Base-by-base conservation (phyloP, 2,113 vertebrate species). In the Hippoglossus stenolepis region DNA sequence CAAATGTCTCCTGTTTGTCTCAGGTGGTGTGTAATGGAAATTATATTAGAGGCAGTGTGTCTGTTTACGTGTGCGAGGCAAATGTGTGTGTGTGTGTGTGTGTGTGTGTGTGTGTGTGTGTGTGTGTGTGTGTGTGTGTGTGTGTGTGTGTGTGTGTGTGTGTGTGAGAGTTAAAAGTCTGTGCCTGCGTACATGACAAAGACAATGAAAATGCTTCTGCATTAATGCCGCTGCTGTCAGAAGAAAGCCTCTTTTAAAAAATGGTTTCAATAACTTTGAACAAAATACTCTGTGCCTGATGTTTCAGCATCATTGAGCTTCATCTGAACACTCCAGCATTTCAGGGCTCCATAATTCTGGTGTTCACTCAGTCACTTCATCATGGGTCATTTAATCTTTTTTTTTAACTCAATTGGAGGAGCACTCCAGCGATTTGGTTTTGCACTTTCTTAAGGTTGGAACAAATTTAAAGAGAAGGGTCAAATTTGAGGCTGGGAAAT, bases 1-100 rank as follows among this genome's bases (percentile, higher is more conserved):
- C 74, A 83, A 90, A 86, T 85, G 83, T 78, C 54, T 79, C 63
- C 56, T 84, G 73, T 87, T 88, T 77, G 85, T 90, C 81, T 85
- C 85, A 83, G 85, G 81, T 80, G 84, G 64, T 61, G 60, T 70
- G 75, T 79, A 81, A 90, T 85, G 68, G 61, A 59, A 82, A 28
- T 85, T 84, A 84, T 78, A 79, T 86, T 73, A 51, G 60, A 71
- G 60, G 10, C 68, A 57, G 60, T 77, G 65, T 70, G 54, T 35
- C 68, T 80, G 65, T 81, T 65, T 67, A 43, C 12, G 38, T 73
- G 58, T 60, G 64, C 2, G 2, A 58, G 62, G 64, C 2, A 3
- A 58, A 58, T 28, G 53, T 69, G 66, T 35, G 31, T 38, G 49
- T 54, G 64, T 24, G 51, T 65, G 70, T 2, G 43, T 24, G 31